A percentile compares a stretch with the other conserved stretches of the same genome.
Evolutionary conservation across 2,888 invertebrate species (phyloP).

Genomic region (Blastobasis lacticolella): DNA sequence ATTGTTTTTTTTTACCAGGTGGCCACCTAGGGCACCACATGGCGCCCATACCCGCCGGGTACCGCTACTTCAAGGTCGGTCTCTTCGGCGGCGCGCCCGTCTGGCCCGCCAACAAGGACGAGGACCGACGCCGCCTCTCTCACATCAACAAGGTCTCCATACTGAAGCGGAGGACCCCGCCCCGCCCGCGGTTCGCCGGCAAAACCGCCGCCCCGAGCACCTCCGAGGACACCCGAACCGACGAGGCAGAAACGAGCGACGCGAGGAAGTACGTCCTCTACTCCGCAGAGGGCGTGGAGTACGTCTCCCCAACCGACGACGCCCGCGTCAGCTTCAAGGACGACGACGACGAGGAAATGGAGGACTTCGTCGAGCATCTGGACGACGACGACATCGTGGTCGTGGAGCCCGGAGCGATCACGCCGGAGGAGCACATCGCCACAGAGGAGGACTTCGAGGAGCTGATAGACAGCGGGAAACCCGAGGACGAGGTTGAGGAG

Average conservation of each 20-base stretch:
- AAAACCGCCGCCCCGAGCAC: conserved; percentile 36
- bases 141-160: conserved; percentile 74
- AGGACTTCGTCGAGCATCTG: conserved; percentile 47
- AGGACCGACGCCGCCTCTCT: conserved; percentile 44
- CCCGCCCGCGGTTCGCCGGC: conserved; percentile 59
- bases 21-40: conserved; percentile 68
- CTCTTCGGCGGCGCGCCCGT: conserved; percentile 80
- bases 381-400: conserved; percentile 78
- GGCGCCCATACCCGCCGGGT: conserved; percentile 74
- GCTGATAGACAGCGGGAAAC: conserved; percentile 76
- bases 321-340: conserved; percentile 44
- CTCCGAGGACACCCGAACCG: conserved; percentile 16
- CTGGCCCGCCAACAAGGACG: conserved; percentile 67
- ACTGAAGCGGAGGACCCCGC: conserved; percentile 75
- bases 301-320: conserved; percentile 72
- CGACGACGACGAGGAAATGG: conserved; percentile 52
- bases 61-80: conserved; percentile 76
- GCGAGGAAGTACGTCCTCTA: conserved; percentile 78
- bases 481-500: conserved; percentile 63
- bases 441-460: conserved; percentile 80
- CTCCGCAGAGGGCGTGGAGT: conserved; percentile 76
- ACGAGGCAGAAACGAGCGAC: conserved; percentile 57
- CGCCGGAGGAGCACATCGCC: conserved; percentile 77
- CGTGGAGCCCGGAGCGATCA: conserved; percentile 74
- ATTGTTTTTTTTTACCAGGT: conserved; percentile 19